These are phyloP conservation scores for Netelia virgata DNA, from an alignment of 2,888 invertebrate genomes.

Conservation along the genomic window DNA sequence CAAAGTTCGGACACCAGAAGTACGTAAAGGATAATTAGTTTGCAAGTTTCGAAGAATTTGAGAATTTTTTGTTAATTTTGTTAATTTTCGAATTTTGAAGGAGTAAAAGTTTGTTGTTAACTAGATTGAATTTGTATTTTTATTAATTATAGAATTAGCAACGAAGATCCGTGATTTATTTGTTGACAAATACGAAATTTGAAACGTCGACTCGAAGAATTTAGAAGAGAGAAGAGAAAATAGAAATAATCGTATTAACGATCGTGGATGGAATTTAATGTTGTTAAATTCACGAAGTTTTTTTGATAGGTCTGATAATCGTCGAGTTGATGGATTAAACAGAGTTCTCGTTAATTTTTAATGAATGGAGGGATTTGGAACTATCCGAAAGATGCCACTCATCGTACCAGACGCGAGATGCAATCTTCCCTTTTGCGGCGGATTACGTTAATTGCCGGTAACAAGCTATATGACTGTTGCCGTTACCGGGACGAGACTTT, in stretches of 20 bases:
- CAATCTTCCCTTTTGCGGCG: constrained; percentile 30
- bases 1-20: neutral
- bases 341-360: neutral
- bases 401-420: constrained; percentile 31
- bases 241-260: neutral
- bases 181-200: neutral
- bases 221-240: neutral
- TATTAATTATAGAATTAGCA: neutral
- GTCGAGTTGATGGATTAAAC: neutral
- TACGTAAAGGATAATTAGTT: neutral
- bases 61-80: too few species aligned
- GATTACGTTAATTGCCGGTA: constrained; percentile 61
- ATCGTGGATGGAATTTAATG: neutral
- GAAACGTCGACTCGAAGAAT: neutral
- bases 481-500: constrained; percentile 29
- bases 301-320: neutral
- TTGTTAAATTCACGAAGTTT: neutral
- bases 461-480: constrained; percentile 22
- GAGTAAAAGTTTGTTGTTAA: too few species aligned
- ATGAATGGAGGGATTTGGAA: neutral
- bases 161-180: too few species aligned
- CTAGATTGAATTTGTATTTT: too few species aligned
- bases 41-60: neutral
- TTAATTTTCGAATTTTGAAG: too few species aligned
- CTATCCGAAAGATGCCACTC: constrained; percentile 35